Base-by-base conservation (phyloP, 2,797 vertebrate genomes). In the Syngnathus rostellatus region DNA sequence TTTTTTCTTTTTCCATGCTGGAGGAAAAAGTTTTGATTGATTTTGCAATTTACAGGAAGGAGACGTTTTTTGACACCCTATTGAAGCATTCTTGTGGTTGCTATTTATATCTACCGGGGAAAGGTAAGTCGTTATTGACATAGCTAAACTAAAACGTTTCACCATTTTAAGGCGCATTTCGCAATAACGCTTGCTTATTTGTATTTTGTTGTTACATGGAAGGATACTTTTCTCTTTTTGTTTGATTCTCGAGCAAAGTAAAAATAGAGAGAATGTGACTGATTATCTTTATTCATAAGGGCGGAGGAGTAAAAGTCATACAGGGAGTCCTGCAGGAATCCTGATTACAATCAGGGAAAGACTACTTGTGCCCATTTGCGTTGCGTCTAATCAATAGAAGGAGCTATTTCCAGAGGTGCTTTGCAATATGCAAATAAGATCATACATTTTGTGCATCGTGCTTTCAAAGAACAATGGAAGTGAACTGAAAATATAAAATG, bases 1-100 rank as follows among this genome's bases (percentile, higher is more conserved):
- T 77, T 85, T 85, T 72, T 65, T 21, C 72, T 77, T 85, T 72
- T 65, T 73, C 3, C 14, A 53, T 58, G 25, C 51, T 68, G 81
- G 81, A 77, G 75, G 58, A 59, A 68, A 65, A 66, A 31, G 21
- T 45, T 60, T 62, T 62, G 14, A 23, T 23, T 61, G n/a, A 19
- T 61, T 61, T 40, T 21, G 19, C n/a, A 6, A 25, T 17, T 45
- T 45, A 11, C 12, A 25, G 60, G 2, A 7, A 62, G 41, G 60
- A 45, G 21, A 17, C 21, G n/a, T 21, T 41, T 62, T 61, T 21
- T 61, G 25, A 14, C 12, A 6, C 19, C 21, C 25, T 12, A 25
- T 12, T 6, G 23, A 40, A 8, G 59, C 9, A 8, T 45, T 16
- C 21, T 16, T 16, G n/a, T 43, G 41, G 12, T 21, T 45, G 21